Evolutionary conservation across 2,888 invertebrate genomes (phyloP).

Genomic region (Eristalis pertinax): DNA sequence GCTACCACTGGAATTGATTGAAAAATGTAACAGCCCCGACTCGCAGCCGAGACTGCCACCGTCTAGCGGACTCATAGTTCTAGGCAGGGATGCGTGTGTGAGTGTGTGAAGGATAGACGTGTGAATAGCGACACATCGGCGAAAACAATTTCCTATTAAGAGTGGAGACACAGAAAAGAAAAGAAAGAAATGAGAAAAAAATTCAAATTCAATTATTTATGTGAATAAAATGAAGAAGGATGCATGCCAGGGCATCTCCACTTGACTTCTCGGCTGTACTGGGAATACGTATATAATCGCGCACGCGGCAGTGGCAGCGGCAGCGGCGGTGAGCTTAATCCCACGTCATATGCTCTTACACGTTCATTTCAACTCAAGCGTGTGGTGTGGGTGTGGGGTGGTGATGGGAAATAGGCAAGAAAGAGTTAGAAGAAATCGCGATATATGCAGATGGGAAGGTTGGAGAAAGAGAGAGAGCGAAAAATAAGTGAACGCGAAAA

Average conservation of each 20-base stretch:
- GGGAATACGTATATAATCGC: conserved; percentile 57
- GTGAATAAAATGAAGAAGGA: conserved; percentile 66
- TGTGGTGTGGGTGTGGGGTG: neutral
- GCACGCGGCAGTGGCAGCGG: conserved; percentile 26
- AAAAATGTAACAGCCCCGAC: conserved; percentile 39
- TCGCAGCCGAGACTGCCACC: neutral
- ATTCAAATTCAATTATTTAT: conserved; percentile 72
- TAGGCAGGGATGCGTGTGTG: neutral
- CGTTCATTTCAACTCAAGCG: conserved; percentile 43
- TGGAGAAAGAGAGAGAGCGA: neutral
- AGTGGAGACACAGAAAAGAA: conserved; percentile 2
- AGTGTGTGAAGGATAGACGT: conserved; percentile 1
- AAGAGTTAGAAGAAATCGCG: conserved; percentile 2
- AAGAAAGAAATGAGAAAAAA: conserved; percentile 21
- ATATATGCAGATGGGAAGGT: neutral
- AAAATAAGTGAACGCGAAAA: conserved; percentile 41
- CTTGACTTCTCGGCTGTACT: conserved; percentile 59
- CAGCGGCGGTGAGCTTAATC: conserved; percentile 53
- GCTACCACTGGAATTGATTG: conserved; percentile 51
- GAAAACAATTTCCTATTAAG: conserved; percentile 66
- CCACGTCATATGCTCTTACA: conserved; percentile 68
- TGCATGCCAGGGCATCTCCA: conserved; percentile 65
- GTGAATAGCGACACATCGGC: conserved; percentile 61
- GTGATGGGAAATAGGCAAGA: conserved; percentile 8
- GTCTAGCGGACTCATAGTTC: too few species aligned